phyloP scores from a whole-genome alignment of 1,140 invertebrate genomes.

The Marisa cornuarietis region DNA sequence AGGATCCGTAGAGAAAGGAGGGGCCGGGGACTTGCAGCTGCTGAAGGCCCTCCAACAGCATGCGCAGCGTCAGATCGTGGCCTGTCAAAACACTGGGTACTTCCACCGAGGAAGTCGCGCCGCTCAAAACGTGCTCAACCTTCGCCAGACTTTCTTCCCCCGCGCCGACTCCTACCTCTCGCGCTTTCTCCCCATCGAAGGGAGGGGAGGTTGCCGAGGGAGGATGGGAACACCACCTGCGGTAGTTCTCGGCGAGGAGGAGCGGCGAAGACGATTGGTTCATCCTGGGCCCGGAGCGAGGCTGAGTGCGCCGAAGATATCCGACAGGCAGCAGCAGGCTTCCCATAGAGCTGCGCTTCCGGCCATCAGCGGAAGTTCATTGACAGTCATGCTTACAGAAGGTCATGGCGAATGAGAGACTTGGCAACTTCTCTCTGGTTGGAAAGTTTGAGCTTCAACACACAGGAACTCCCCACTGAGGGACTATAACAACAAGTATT shows the following conservation, averaged over 20 bases:
- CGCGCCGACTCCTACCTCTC: not conserved
- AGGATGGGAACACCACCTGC: not conserved
- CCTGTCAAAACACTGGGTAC: slow-evolving; percentile 24
- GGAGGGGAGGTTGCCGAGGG: not conserved
- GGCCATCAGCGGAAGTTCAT: slow-evolving; percentile 16
- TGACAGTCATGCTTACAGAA: slow-evolving; percentile 10
- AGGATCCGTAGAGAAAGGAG: not conserved
- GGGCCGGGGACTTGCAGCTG: not conserved
- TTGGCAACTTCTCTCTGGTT: too few relatives aligned
- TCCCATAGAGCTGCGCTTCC: slow-evolving; percentile 5
- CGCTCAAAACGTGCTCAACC: slow-evolving; percentile 24
- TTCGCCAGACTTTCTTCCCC: slow-evolving; percentile 19
- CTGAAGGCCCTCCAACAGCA: slow-evolving; percentile 14
- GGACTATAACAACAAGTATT: too few relatives aligned
- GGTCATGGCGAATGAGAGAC: too few relatives aligned
- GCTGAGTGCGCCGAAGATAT: slow-evolving; percentile 12
- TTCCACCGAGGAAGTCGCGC: slow-evolving; percentile 22
- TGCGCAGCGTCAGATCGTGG: slow-evolving; percentile 24
- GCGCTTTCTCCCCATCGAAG: not conserved
- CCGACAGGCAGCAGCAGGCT: slow-evolving; percentile 14
- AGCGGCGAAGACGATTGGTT: not conserved
- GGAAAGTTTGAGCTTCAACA: too few relatives aligned
- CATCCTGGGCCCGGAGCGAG: slow-evolving; percentile 9
- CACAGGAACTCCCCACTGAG: too few relatives aligned
- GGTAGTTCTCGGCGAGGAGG: not conserved